These are phyloP conservation scores for Campylomormyrus tamandua DNA, from an alignment of 2,113 vertebrate species.

Conservation along the genomic window DNA sequence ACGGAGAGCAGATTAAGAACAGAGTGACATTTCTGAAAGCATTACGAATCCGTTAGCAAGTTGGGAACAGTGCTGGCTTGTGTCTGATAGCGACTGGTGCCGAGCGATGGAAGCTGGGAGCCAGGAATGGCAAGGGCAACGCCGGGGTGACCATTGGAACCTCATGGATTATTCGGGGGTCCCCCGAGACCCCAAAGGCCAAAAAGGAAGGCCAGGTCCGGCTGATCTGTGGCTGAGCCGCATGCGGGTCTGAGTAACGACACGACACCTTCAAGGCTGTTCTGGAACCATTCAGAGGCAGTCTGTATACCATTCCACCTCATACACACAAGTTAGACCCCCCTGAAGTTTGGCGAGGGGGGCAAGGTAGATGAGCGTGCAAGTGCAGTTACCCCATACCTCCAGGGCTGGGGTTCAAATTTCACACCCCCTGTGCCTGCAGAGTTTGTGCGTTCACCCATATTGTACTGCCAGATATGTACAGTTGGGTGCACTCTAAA, in stretches of 20 bases:
- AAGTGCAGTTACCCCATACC: neutral
- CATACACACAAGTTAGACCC: neutral
- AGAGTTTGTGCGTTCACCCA: neutral
- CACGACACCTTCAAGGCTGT: neutral
- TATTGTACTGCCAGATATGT: neutral
- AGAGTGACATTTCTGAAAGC: neutral
- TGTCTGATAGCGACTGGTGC: neutral
- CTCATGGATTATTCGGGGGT: neutral
- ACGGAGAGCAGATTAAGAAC: neutral
- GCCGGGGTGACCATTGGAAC: neutral
- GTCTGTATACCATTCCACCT: neutral
- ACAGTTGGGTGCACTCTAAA: neutral
- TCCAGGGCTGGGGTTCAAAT: neutral
- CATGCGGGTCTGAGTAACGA: neutral
- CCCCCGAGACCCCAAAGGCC: neutral
- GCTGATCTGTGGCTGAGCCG: neutral
- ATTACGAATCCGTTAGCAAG: neutral
- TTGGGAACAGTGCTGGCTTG: neutral
- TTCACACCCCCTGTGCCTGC: neutral
- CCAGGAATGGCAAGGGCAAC: neutral
- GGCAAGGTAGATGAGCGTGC: neutral
- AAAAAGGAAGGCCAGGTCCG: neutral
- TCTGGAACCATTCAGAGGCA: neutral
- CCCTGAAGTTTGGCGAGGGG: neutral
- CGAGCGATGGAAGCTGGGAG: neutral